Conservation (phyloP, 2,113 vertebrate species). For the Lophotis ruficrista region DNA sequence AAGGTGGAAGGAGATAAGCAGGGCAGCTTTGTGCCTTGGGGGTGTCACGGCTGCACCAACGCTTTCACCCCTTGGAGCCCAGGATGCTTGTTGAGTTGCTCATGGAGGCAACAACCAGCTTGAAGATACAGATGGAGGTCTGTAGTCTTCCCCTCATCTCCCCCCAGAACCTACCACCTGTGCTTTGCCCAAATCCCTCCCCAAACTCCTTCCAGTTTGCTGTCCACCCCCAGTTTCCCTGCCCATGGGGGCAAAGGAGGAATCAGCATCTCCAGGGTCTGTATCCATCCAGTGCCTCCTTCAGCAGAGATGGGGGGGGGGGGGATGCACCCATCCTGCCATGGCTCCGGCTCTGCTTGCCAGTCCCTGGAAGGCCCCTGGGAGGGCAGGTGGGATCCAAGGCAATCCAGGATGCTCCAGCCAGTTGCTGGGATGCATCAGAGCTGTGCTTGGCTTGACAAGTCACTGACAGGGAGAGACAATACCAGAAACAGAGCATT, state of each 20-base stretch:
- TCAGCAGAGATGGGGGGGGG: background rate
- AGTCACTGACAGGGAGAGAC: background rate
- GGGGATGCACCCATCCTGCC: background rate
- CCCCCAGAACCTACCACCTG: accelerated
- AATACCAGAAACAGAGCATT: background rate
- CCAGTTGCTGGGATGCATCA: background rate
- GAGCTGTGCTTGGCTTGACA: background rate
- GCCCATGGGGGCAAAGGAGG: background rate
- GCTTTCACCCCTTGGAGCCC: no score
- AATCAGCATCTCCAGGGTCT: background rate
- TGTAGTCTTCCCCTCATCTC: background rate
- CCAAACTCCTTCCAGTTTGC: background rate
- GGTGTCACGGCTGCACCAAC: background rate
- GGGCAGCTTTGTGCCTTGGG: background rate
- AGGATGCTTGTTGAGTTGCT: background rate
- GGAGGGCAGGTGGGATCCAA: background rate
- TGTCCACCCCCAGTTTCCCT: background rate
- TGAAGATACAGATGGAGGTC: background rate
- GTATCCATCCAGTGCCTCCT: background rate
- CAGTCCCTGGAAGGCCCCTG: background rate
- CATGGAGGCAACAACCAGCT: background rate
- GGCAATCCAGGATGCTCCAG: background rate
- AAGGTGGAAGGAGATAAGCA: background rate
- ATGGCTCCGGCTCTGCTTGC: background rate
- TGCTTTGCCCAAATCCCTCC: background rate